A percentile compares a stretch with the other conserved stretches of the same genome.
Evolutionary conservation across 2,797 vertebrate genomes (phyloP).

Genomic region (Acanthis flammea): DNA sequence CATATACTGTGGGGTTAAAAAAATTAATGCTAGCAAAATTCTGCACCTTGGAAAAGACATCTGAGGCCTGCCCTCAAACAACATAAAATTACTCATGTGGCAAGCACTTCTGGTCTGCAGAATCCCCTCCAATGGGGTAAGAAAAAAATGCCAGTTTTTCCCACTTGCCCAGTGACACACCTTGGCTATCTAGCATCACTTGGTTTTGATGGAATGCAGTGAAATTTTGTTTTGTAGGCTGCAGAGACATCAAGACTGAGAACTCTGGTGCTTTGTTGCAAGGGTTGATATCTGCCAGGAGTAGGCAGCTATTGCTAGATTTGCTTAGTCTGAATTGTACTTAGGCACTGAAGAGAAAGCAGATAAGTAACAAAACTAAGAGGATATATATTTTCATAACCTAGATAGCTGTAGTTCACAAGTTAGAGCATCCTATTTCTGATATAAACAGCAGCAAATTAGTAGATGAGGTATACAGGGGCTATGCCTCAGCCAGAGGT

Average conservation of each 20-base stretch:
- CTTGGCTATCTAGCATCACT: background rate
- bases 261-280: background rate
- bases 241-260: background rate
- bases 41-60: background rate
- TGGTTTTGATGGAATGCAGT: background rate
- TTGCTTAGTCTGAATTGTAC: background rate
- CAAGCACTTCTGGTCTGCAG: background rate
- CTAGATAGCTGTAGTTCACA: background rate
- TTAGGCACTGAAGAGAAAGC: background rate
- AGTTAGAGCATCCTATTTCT: background rate
- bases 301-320: background rate
- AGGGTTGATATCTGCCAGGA: background rate
- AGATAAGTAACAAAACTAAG: background rate
- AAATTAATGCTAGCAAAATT: background rate
- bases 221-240: background rate
- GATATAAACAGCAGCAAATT: conserved; percentile 15
- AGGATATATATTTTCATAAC: background rate
- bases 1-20: background rate
- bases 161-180: background rate
- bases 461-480: background rate
- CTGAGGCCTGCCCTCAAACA: background rate
- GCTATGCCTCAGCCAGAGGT: conserved; percentile 29
- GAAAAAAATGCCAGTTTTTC: background rate
- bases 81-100: background rate
- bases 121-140: background rate